These are phyloP conservation scores for Galemys pyrenaicus DNA, from an alignment of 2,113 vertebrate genomes.

Conservation along the genomic window DNA sequence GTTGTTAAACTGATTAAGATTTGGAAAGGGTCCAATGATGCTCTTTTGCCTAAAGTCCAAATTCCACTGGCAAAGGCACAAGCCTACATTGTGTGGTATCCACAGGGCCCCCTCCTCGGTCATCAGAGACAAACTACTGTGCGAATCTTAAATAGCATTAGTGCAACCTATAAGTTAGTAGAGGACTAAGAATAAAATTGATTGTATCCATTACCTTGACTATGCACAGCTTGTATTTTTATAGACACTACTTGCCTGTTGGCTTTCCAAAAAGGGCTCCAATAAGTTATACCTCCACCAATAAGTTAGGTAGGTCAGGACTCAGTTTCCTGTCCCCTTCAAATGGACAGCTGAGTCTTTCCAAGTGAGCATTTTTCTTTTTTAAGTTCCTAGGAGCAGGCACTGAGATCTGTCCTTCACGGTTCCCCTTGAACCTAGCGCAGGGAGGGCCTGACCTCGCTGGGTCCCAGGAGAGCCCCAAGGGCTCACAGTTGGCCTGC, in stretches of 20 bases:
- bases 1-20: constrained; percentile 17
- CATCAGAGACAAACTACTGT: background rate
- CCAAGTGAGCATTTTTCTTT: background rate
- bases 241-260: background rate
- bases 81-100: fast-evolving
- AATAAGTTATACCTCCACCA: background rate
- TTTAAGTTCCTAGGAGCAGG: background rate
- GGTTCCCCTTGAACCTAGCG: too few species aligned
- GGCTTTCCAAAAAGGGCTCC: background rate
- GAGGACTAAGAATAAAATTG: background rate
- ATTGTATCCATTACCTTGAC: background rate
- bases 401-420: background rate
- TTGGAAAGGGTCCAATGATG: background rate
- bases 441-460: background rate
- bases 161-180: background rate
- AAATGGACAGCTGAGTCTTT: background rate
- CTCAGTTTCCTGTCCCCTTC: background rate
- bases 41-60: background rate
- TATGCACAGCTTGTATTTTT: background rate
- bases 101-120: background rate
- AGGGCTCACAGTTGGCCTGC: fast-evolving
- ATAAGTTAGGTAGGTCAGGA: background rate
- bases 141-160: background rate
- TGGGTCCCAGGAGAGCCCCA: too few species aligned
- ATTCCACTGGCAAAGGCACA: background rate